Base-by-base conservation (phyloP, 2,113 vertebrate genomes). In the Epinephelus moara region DNA sequence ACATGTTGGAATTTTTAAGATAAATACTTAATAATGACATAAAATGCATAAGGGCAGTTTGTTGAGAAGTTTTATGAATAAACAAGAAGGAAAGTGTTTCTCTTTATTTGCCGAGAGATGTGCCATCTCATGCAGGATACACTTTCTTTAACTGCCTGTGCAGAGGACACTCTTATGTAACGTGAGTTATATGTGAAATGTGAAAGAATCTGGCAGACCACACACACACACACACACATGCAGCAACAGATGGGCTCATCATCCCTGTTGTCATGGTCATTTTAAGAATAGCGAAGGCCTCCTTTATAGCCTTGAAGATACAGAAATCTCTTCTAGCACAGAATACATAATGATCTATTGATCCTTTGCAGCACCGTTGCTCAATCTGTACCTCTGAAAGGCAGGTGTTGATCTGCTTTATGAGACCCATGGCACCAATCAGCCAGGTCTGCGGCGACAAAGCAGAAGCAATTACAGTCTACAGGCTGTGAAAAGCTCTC, bases 201-300 rank as follows among this genome's bases (percentile, higher is more conserved):
- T 78, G 61, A 21, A 69, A 59, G 30, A 73, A 66, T 79, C 10
- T 75, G 50, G 33, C 42, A 42, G 23, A 53, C 18, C 40, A 37
- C 52, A 49, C 21, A 25, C 8, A 19, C 33, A 47, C 59, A 61
- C 40, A 57, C 47, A 27, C 3, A 49, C 4, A 25, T 21, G 17
- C 52, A 62, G 21, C 53, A 76, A 25, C 73, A 75, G 75, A 85
- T 78, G 85, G 66, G 62, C 56, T 8, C 33, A 59, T 70, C 42
- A 19, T 69, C 52, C 12, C 55, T 21, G 75, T 72, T 83, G 59
- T 75, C 62, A 64, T 37, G 75, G 15, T 0, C 61, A 13, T 91
- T 83, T 82, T 56, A 81, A 83, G 1, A 27, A 71, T 63, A 57
- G 75, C 2, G 4, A 62, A 37, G 21, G 19, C 42, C 18, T 56